phyloP scores from a whole-genome alignment of 2,888 invertebrate species.

The Minunthozetes semirufus region DNA sequence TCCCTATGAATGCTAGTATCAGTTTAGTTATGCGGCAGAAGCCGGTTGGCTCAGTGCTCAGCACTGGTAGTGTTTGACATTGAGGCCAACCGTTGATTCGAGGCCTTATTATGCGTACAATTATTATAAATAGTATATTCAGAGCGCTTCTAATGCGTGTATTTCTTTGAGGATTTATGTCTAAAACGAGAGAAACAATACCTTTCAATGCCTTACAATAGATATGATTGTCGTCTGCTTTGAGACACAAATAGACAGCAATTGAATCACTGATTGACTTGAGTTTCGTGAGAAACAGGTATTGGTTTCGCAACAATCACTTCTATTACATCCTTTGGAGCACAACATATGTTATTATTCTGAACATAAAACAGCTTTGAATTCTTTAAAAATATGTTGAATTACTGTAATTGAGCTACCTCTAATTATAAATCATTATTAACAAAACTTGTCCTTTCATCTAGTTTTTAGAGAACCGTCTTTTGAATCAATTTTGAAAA shows the following conservation, averaged over 20 bases:
- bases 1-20: not conserved
- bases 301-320: conserved; percentile 8
- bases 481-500: not conserved
- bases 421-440: too few relatives aligned
- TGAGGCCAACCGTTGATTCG: not conserved
- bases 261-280: not conserved
- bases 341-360: not conserved
- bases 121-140: not conserved
- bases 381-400: not conserved
- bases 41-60: conserved; percentile 14
- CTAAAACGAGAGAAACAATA: not conserved
- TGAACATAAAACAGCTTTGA: not conserved
- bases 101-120: conserved; percentile 18
- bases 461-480: not conserved
- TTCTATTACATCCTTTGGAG: not conserved
- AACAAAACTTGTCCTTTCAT: not conserved
- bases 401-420: not conserved
- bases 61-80: not conserved
- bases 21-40: conserved; percentile 14
- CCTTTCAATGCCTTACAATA: not conserved
- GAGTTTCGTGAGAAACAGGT: conserved; percentile 16
- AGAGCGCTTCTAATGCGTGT: not conserved
- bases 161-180: not conserved
- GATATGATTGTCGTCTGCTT: conserved; percentile 1
- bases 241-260: not conserved